Evolutionary conservation across 1,140 invertebrate genomes (phyloP).

Genomic region (Drosophila ercepeae): DNA sequence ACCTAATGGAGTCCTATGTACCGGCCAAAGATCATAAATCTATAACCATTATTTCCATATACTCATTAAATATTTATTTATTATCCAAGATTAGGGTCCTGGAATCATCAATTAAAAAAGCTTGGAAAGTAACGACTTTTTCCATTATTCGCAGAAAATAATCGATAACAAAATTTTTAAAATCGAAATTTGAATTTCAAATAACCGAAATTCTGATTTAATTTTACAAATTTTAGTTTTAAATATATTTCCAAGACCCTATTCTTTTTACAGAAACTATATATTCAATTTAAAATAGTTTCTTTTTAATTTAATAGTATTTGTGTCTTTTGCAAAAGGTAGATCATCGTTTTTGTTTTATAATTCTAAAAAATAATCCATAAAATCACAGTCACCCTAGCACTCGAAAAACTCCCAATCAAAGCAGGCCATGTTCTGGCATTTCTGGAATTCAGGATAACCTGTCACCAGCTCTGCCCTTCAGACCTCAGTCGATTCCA

Average conservation of each 20-base stretch:
- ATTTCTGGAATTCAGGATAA: too few species aligned
- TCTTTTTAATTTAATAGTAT: too few species aligned
- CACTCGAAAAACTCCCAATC: background rate
- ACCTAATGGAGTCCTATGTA: slow-evolving; percentile 83
- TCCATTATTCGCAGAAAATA: too few species aligned
- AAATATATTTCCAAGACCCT: too few species aligned
- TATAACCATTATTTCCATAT: background rate
- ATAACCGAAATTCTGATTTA: too few species aligned
- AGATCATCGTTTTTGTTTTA: background rate
- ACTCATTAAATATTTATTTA: background rate
- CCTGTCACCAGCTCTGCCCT: slow-evolving; percentile 4
- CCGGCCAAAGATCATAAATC: slow-evolving; percentile 33
- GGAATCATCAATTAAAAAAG: background rate
- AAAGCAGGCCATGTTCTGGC: background rate
- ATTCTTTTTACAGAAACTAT: too few species aligned
- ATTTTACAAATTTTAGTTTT: too few species aligned
- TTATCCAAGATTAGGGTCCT: background rate
- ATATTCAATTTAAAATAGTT: too few species aligned
- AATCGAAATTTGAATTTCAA: too few species aligned
- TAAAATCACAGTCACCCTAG: background rate
- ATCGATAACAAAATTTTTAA: too few species aligned
- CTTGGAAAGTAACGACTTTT: too few species aligned
- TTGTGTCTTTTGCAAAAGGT: too few species aligned
- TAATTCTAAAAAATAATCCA: background rate
- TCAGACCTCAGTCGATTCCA: background rate